A percentile compares a stretch with the other conserved stretches of the same genome.
These are phyloP conservation scores for Galaxea fascicularis DNA, from an alignment of 92 coral and sea anemone genomes.

Conservation along the genomic window DNA sequence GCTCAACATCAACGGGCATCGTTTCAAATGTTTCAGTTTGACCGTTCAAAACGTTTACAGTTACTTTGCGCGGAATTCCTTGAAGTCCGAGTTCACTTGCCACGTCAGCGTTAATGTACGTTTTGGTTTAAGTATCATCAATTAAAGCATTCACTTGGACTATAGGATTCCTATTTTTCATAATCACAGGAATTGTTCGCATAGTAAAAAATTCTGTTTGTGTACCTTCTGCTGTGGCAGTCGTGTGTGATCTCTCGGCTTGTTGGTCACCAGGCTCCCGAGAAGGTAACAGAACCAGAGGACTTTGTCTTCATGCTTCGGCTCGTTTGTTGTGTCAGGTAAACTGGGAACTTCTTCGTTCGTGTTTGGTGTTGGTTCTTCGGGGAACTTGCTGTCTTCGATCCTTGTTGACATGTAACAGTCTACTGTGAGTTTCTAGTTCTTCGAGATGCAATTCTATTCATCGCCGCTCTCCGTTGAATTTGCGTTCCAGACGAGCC, in stretches of 20 bases:
- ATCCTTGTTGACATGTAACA: slow-evolving; percentile 43
- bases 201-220: slow-evolving; percentile 32
- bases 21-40: slow-evolving; percentile 25
- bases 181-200: slow-evolving; percentile 54
- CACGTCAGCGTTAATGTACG: slow-evolving; percentile 56
- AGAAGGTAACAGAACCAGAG: background rate
- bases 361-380: background rate
- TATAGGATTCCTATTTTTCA: slow-evolving; percentile 41
- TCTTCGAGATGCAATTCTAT: slow-evolving; percentile 69
- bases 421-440: slow-evolving; percentile 54
- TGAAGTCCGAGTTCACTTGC: slow-evolving; percentile 61
- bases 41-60: slow-evolving; percentile 49
- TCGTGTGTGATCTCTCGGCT: slow-evolving; percentile 64
- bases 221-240: background rate
- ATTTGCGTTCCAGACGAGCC: background rate
- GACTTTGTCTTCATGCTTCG: background rate
- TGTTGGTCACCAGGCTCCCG: slow-evolving; percentile 22
- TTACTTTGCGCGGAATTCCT: slow-evolving; percentile 34
- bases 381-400: background rate
- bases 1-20: slow-evolving; percentile 13
- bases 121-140: slow-evolving; percentile 70
- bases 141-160: slow-evolving; percentile 57
- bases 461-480: slow-evolving; percentile 65
- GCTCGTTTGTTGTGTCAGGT: background rate
- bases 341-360: background rate